These are phyloP conservation scores for Cordilura impudica DNA, from an alignment of 2,888 invertebrate genomes.

Conservation along the genomic window DNA sequence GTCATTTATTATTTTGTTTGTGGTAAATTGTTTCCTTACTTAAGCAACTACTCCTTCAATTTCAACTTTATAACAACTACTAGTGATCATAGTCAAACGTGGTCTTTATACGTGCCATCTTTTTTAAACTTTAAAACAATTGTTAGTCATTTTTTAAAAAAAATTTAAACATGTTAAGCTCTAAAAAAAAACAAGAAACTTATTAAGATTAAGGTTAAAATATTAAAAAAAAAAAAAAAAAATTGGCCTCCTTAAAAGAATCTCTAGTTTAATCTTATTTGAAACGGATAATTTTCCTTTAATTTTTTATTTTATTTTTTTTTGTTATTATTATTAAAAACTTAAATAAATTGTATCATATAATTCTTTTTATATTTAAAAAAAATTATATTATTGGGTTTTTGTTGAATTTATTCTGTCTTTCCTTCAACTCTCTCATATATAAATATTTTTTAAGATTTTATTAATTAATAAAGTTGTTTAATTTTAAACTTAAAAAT, in stretches of 20 bases:
- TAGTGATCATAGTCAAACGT: conserved; percentile 73
- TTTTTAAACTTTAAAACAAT: conserved; percentile 70
- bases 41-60: conserved; percentile 25
- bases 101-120: conserved; percentile 76
- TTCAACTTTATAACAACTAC: conserved; percentile 9
- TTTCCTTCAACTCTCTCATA: conserved; percentile 14
- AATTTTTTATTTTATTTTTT: not conserved
- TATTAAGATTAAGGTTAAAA: conserved; percentile 42
- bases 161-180: conserved; percentile 50
- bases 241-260: conserved; percentile 31
- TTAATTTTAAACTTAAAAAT: conserved; percentile 45
- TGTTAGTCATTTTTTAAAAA: conserved; percentile 58
- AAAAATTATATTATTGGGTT: conserved; percentile 19
- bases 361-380: conserved; percentile 17
- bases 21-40: conserved; percentile 19
- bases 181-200: conserved; percentile 26
- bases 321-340: conserved; percentile 5
- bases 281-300: conserved; percentile 16
- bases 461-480: conserved; percentile 53
- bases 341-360: conserved; percentile 28
- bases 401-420: conserved; percentile 35
- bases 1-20: not conserved
- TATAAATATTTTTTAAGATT: conserved; percentile 27
- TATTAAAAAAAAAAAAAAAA: not conserved
- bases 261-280: conserved; percentile 16